phyloP scores from a whole-genome alignment of 2,888 invertebrate species.

The Caenorhabditis sp. region DNA sequence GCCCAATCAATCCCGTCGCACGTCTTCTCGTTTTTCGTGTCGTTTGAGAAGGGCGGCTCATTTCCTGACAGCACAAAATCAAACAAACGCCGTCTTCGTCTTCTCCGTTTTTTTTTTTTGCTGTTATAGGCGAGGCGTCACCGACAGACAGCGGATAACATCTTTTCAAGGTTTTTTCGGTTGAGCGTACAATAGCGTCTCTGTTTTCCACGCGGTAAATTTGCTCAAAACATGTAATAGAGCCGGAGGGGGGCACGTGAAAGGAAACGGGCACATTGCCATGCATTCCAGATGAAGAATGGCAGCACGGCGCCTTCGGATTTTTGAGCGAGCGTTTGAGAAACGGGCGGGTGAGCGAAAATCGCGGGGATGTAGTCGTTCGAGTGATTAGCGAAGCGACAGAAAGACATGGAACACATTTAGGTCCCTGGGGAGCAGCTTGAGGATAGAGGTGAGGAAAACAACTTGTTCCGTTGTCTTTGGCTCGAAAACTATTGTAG shows the following conservation, averaged over 20 bases:
- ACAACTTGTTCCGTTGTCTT: background rate
- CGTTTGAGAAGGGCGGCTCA: background rate
- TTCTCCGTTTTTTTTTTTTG: too few species aligned
- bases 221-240: background rate
- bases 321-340: too few species aligned
- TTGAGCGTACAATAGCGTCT: background rate
- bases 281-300: slow-evolving; percentile 8
- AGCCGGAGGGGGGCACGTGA: background rate
- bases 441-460: background rate
- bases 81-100: slow-evolving; percentile 9
- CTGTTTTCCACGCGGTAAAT: background rate
- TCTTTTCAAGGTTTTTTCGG: slow-evolving; percentile 20
- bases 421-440: too few species aligned
- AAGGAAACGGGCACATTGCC: background rate
- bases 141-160: too few species aligned
- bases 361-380: too few species aligned
- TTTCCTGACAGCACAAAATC: background rate
- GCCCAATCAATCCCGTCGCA: background rate
- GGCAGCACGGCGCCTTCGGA: too few species aligned
- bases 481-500: too few species aligned
- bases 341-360: too few species aligned
- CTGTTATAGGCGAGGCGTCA: too few species aligned
- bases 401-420: too few species aligned
- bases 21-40: too few species aligned
- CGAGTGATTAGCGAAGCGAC: background rate